These are phyloP conservation scores for Pelobates cultripes DNA, from an alignment of 2,797 vertebrate genomes.

Conservation along the genomic window DNA sequence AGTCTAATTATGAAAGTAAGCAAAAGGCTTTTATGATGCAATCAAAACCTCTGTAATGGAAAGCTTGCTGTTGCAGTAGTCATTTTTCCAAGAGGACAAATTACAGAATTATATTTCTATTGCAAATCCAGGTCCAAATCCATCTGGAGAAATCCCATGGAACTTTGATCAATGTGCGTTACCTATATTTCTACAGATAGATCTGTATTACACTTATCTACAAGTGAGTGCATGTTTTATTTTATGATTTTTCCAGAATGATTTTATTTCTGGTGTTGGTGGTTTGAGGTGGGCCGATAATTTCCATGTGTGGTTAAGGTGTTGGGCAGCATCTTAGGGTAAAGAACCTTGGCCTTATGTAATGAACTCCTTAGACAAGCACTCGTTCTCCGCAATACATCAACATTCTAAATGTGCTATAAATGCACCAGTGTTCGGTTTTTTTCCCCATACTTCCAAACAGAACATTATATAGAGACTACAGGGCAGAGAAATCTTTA, in stretches of 20 bases:
- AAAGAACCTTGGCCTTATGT: constrained; percentile 31
- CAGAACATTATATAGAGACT: neutral
- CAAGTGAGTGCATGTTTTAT: neutral
- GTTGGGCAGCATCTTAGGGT: constrained; percentile 8
- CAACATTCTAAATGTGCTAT: constrained; percentile 1
- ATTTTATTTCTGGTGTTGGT: constrained; percentile 32
- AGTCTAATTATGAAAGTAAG: too few relatives aligned
- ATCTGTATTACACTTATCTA: neutral
- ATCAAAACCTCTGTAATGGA: too few relatives aligned
- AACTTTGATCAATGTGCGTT: too few relatives aligned
- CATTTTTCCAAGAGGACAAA: too few relatives aligned
- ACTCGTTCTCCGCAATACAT: neutral
- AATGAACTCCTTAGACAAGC: constrained; percentile 17
- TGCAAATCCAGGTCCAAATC: too few relatives aligned
- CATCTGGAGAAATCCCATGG: too few relatives aligned
- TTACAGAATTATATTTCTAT: too few relatives aligned
- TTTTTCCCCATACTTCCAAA: neutral
- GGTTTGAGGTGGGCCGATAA: constrained; percentile 26
- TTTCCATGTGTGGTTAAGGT: constrained; percentile 38
- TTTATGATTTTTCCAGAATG: constrained; percentile 41
- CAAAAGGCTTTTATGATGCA: too few relatives aligned
- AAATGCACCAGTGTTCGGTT: neutral
- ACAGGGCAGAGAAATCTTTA: neutral
- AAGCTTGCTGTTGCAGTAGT: too few relatives aligned
- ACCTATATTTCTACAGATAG: too few relatives aligned